Conservation (phyloP, 2,113 vertebrate genomes). For the Pterocles orientalis region DNA sequence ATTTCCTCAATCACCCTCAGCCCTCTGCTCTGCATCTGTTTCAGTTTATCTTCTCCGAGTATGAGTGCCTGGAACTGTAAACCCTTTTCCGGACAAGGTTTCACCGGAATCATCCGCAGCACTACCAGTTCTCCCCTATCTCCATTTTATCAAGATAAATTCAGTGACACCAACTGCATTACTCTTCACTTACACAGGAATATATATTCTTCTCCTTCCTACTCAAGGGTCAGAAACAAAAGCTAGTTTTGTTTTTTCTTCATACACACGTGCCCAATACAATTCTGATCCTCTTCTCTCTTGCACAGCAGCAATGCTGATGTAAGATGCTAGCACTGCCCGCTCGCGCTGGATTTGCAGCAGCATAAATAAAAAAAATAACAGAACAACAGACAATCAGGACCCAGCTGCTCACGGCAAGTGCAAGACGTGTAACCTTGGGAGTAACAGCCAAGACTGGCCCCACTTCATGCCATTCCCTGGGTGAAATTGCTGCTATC, state of each 20-base stretch:
- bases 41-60: neutral
- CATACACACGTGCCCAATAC: rapidly evolving
- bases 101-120: neutral
- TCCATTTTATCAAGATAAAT: neutral
- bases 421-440: neutral
- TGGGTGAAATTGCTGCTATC: neutral
- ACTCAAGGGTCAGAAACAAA: neutral
- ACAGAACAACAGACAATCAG: too few relatives aligned
- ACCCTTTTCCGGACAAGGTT: neutral
- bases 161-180: neutral
- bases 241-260: neutral
- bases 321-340: neutral
- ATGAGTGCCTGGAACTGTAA: neutral
- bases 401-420: neutral
- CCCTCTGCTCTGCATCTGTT: neutral
- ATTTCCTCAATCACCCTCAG: neutral
- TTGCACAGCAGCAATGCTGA: neutral
- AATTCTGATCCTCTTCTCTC: neutral
- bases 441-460: neutral
- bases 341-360: neutral
- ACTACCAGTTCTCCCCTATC: neutral
- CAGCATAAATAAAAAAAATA: neutral
- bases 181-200: neutral
- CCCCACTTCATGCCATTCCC: neutral
- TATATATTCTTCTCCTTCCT: neutral